phyloP scores from a whole-genome alignment of 2,888 invertebrate species.

The Cryptops parisi region DNA sequence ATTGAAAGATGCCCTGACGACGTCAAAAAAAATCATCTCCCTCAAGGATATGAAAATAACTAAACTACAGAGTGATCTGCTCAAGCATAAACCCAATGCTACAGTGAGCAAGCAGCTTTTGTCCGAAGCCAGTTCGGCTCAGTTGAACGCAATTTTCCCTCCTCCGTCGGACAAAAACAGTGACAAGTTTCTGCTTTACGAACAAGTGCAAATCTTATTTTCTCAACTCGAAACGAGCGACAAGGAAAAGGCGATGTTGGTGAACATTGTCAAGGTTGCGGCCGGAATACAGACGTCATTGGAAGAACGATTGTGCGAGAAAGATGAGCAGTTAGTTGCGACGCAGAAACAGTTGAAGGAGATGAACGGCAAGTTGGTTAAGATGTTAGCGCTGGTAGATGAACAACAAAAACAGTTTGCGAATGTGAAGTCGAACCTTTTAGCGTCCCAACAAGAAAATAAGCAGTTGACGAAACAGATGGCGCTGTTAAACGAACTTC shows the following conservation, averaged over 20 bases:
- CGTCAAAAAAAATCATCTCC: slow-evolving; percentile 33
- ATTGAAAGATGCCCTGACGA: slow-evolving; percentile 30
- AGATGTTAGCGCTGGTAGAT: neutral
- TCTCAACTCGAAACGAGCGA: neutral
- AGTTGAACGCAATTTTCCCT: neutral
- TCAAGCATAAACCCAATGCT: neutral
- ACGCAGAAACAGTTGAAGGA: neutral
- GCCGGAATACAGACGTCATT: neutral
- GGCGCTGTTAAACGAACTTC: slow-evolving; percentile 1
- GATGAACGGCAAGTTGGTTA: slow-evolving; percentile 3
- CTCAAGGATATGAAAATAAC: slow-evolving; percentile 5
- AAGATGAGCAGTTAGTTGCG: neutral
- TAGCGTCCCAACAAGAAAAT: slow-evolving; percentile 9
- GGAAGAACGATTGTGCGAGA: neutral
- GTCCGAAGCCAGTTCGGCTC: neutral
- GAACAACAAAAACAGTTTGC: slow-evolving; percentile 5
- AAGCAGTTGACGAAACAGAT: slow-evolving; percentile 1
- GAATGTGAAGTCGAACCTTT: slow-evolving; percentile 2
- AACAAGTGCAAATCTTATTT: neutral
- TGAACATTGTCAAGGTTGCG: neutral
- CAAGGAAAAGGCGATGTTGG: neutral
- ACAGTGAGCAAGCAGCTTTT: neutral
- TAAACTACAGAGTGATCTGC: neutral
- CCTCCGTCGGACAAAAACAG: neutral
- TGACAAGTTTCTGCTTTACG: neutral